Evolutionary conservation across 2,113 vertebrate species (phyloP), one percentile per base, ranked within the genome.

Genomic region (Acrocephalus kingi): DNA sequence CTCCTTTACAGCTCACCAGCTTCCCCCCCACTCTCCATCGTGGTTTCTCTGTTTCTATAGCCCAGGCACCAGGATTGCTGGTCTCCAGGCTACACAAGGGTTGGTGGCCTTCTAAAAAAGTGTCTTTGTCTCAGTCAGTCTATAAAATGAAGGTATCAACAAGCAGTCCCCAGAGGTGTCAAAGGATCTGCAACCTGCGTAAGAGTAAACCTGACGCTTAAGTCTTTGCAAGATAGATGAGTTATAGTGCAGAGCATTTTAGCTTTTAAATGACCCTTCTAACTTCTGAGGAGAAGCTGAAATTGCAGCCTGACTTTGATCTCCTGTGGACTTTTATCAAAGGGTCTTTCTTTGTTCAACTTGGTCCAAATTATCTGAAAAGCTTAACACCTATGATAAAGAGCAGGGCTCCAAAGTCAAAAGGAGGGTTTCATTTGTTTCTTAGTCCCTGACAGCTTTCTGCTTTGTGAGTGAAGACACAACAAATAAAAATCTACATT

Each of bases 1-100:
- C 37, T 87, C 56, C 61, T 61, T 37, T 7, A 37, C 17, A 64
- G 46, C 33, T 59, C 46, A 49, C 10, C 7, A 45, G 14, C 39
- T 67, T 52, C 10, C 22, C 33, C 33, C 43, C 18, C 39, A 35
- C 20, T 43, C 14, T 62, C 39, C 11, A 2, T 25, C 16, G 3
- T 1, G 3, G n/a, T 20, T 66, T 35, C 54, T 46, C 59, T 35
- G 3, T 41, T 89, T 45, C 27, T 3, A 7, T 1, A 46, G 48
- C 49, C 27, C 37, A 74, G 76, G n/a, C 49, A 48, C 27, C 2
- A 2, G 43, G n/a, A n/a, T 6, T 0, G 1, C 33, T 22, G 55
- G 25, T 35, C 68, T 68, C 37, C 25, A 64, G 39, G 25, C 43
- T 72, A n/a, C 62, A 51, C 3, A 8, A 20, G 13, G 13, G 25